phyloP scores from a whole-genome alignment of 2,797 vertebrate species.

The Lutjanus campechanus region DNA sequence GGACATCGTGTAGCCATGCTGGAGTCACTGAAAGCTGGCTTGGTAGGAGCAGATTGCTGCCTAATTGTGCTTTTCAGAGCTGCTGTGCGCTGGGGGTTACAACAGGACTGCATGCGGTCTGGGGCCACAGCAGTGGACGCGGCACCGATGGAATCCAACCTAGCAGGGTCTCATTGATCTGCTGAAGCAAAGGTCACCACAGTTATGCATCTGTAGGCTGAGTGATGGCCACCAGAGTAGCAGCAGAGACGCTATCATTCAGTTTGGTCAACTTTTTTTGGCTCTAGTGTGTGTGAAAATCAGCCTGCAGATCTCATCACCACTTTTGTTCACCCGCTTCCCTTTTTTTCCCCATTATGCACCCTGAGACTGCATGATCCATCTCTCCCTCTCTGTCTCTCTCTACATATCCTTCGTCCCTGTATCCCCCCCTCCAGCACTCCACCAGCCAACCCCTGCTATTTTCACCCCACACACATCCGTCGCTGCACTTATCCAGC shows the following conservation, averaged over 20 bases:
- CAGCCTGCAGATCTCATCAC: conserved; percentile 54
- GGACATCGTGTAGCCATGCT: conserved; percentile 92
- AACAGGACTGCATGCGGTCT: conserved; percentile 69
- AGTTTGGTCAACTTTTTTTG: conserved; percentile 38
- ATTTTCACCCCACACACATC: conserved; percentile 88
- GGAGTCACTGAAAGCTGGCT: conserved; percentile 90
- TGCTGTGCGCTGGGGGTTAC: conserved; percentile 73
- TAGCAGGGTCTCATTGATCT: conserved; percentile 76
- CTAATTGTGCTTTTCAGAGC: conserved; percentile 95
- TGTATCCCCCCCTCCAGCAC: conserved; percentile 68
- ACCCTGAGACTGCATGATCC: conserved; percentile 67
- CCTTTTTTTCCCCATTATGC: conserved; percentile 57
- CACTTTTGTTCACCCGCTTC: conserved; percentile 55
- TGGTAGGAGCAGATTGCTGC: conserved; percentile 94
- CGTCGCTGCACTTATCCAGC: conserved; percentile 87
- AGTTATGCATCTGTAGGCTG: conserved; percentile 63
- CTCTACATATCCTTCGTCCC: conserved; percentile 47
- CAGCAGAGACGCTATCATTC: conserved; percentile 23
- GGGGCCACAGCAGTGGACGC: conserved; percentile 68
- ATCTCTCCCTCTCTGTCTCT: conserved; percentile 55
- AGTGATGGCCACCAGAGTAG: conserved; percentile 62
- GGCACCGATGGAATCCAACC: conserved; percentile 70
- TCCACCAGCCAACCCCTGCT: conserved; percentile 80
- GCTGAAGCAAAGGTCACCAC: conserved; percentile 73
- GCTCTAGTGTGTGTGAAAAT: conserved; percentile 47